These are phyloP conservation scores for Beroe ovata DNA, from an alignment of 37 sponge, comb jelly and placozoan species.

Conservation along the genomic window DNA sequence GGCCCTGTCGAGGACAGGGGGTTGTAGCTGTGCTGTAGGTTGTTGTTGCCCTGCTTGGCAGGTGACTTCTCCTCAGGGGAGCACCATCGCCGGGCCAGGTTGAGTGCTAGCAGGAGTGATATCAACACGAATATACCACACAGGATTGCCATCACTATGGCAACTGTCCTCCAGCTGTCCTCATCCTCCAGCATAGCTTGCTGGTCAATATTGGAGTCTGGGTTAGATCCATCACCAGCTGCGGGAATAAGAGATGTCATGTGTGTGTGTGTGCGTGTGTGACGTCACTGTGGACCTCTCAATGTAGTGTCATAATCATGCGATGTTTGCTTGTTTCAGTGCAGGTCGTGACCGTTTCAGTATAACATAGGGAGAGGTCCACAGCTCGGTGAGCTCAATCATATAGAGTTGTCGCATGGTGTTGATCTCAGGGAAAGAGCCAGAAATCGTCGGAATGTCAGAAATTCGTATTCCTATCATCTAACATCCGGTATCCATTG, in stretches of 20 bases:
- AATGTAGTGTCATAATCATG: too few relatives aligned
- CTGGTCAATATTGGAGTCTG: background rate
- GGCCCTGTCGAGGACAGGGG: slow-evolving; percentile 1
- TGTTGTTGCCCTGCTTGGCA: slow-evolving; percentile 13
- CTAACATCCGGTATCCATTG: too few relatives aligned
- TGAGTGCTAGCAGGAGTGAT: slow-evolving; percentile 9
- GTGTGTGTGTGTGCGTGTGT: too few relatives aligned
- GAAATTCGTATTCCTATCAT: too few relatives aligned
- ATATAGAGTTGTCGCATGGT: too few relatives aligned
- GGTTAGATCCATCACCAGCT: background rate
- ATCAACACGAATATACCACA: slow-evolving; percentile 27
- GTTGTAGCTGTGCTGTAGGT: slow-evolving; percentile 43
- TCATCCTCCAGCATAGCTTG: background rate
- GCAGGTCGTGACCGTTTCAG: too few relatives aligned
- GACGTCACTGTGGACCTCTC: too few relatives aligned
- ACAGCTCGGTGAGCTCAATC: too few relatives aligned
- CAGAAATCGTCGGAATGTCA: too few relatives aligned
- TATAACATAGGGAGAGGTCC: too few relatives aligned
- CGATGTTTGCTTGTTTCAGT: too few relatives aligned
- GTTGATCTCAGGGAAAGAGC: too few relatives aligned
- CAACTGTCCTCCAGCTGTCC: slow-evolving; percentile 25
- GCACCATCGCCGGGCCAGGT: slow-evolving; percentile 23
- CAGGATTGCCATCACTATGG: slow-evolving; percentile 60
- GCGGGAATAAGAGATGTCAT: background rate
- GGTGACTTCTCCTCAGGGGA: background rate